Evolutionary conservation across 1,140 invertebrate genomes (phyloP), one percentile per base, ranked within the genome.

Genomic region (Nixonia krombeini): DNA sequence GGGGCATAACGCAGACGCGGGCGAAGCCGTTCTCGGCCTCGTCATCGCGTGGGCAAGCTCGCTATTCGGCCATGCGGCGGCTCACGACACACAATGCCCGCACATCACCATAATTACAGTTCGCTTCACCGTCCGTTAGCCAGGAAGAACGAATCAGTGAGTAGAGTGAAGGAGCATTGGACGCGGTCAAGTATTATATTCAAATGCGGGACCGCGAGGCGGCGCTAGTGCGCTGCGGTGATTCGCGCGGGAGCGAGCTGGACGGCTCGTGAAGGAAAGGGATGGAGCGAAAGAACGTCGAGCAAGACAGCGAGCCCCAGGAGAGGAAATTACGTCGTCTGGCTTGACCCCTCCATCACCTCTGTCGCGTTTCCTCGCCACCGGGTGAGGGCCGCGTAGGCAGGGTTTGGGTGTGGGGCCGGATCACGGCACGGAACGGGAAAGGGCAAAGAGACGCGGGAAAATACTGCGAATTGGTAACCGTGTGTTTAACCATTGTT

Each of bases 21-120:
- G 41, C 46, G n/a, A n/a, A n/a, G n/a, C 37, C 45, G 50, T 63
- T 63, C 51, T 23, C 31, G 23, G n/a, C 51, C 38, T 28, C 41
- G 55, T 64, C 59, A 55, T 63, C 46, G 59, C 55, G 55, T 56
- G 55, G 59, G 66, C 29, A 21, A 52, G 6, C 56, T 35, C 42
- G 50, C 41, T 56, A 61, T 61, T 61, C 16, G 35, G 51, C 29
- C 44, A 26, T 26, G 16, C 41, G 58, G 59, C 52, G 59, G 56
- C 59, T 56, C 17, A n/a, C n/a, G n/a, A n/a, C n/a, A 41, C 51
- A 75, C 78, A 76, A 77, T 82, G 66, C 69, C 64, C 33, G 72
- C 73, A 72, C 75, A 82, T 82, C 79, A 82, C 78, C 80, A 81
- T 81, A 81, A 81, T 82, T 83, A 80, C 79, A 81, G 79, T 76